A percentile compares a stretch with the other conserved stretches of the same genome.
These are phyloP conservation scores for Bombus superbus DNA, from an alignment of 1,140 invertebrate genomes.

Conservation along the genomic window DNA sequence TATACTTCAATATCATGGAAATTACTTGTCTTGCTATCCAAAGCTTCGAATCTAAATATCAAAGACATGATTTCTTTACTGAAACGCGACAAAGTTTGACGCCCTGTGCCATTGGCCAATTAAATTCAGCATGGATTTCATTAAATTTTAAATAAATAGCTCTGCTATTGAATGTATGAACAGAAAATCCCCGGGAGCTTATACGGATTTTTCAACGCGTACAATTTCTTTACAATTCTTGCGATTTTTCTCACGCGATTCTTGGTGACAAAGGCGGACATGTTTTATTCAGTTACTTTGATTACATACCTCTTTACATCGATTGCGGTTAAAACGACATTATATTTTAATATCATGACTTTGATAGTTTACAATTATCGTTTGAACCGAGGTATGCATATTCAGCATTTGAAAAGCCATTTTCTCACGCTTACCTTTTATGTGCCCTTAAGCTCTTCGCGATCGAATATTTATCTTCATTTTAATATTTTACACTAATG, in stretches of 20 bases:
- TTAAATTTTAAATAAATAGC: constrained; percentile 43
- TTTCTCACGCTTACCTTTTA: no score
- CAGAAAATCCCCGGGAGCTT: no score
- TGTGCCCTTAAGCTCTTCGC: no score
- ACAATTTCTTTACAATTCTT: constrained; percentile 17
- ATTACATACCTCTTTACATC: constrained; percentile 7
- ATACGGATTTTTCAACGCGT: not conserved
- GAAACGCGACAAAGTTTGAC: constrained; percentile 40
- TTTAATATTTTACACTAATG: not conserved
- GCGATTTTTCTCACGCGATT: constrained; percentile 2
- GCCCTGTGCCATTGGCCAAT: constrained; percentile 13
- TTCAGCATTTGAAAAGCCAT: not conserved
- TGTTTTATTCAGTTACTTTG: constrained; percentile 27
- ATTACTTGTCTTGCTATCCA: constrained; percentile 65
- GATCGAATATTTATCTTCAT: not conserved
- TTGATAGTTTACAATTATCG: not conserved
- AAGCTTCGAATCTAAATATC: constrained; percentile 61
- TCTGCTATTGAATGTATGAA: not conserved
- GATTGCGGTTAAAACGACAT: not conserved
- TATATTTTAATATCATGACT: not conserved
- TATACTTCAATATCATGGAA: constrained; percentile 65
- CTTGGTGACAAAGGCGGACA: not conserved
- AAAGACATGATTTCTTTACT: constrained; percentile 59
- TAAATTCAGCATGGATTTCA: constrained; percentile 52
- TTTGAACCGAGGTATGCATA: not conserved